phyloP scores from a whole-genome alignment of 2,113 vertebrate species.

The Hemiscyllium ocellatum region DNA sequence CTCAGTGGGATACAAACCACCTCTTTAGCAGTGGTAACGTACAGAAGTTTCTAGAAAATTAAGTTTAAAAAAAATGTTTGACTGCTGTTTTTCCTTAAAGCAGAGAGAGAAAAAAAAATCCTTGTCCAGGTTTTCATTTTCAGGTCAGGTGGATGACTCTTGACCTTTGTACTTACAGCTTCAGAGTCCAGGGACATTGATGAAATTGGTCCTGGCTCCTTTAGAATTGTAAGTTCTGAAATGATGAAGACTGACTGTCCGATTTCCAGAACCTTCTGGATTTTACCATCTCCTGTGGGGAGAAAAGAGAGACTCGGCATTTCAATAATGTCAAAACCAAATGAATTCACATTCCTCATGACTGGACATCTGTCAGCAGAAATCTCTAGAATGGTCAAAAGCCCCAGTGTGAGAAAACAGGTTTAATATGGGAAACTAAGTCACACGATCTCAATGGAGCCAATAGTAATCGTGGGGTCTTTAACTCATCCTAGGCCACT shows the following conservation, averaged over 20 bases:
- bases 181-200: not conserved
- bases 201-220: not conserved
- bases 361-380: not conserved
- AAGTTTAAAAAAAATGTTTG: too few species aligned
- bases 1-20: not conserved
- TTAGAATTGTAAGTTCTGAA: not conserved
- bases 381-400: not conserved
- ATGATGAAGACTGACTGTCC: not conserved
- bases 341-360: not conserved
- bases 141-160: not conserved
- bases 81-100: not conserved
- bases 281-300: not conserved
- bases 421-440: not conserved
- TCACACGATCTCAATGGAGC: not conserved
- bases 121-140: not conserved
- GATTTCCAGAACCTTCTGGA: conserved; percentile 3
- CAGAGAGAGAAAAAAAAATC: too few species aligned
- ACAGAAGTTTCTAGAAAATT: not conserved
- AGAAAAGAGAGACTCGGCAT: not conserved
- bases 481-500: too few species aligned
- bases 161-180: not conserved
- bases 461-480: not conserved
- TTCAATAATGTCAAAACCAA: not conserved
- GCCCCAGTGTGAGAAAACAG: not conserved
- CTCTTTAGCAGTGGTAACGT: not conserved